Evolutionary conservation across 2,888 invertebrate genomes (phyloP), one percentile per base, ranked within the genome.

Genomic region (Dorcus parallelipipedus): DNA sequence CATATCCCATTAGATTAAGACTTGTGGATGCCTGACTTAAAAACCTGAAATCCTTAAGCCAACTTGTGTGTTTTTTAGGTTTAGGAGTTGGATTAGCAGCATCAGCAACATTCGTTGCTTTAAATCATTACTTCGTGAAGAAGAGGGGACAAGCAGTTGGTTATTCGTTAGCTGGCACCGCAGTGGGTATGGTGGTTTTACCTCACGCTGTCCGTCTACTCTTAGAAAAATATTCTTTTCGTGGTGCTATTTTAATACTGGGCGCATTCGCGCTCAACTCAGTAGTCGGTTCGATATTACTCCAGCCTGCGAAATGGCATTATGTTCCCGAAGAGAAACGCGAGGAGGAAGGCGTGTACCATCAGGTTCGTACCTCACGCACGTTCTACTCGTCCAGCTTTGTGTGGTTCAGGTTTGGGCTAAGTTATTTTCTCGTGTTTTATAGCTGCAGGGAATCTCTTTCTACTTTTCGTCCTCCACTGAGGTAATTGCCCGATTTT

Each of bases 81-180:
- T 84, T 91, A 66, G 91, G 91, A 33, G 88, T 89, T 55, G 91
- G 91, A 8, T 80, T 91, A 38, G 88, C 90, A 0, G 86, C 88
- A 10, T 85, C 91, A 9, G 87, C 90, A 9, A 87, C 90, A 0
- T 90, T 91, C 75, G 90, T 91, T 8, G 88, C 91, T 0, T 78
- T 91, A 2, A 91, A 90, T 76, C 87, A 89, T 70, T 91, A 88
- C 73, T 91, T 91, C 73, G 83, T 86, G 10, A 86, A 87, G 73
- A 87, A 87, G 73, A 84, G 91, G 20, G 90, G 91, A 0, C 90
- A 90, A 74, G 91, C 91, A 0, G 89, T 91, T 6, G 91, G 91
- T 0, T 79, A 90, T 23, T 90, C 90, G 0, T 87, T 91, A 84
- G 90, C 90, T 0, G 91, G 91, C 0, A 90, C 90, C 0, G 89